Conservation (phyloP, 2,888 invertebrate species). For the Eumerus sabulonum region DNA sequence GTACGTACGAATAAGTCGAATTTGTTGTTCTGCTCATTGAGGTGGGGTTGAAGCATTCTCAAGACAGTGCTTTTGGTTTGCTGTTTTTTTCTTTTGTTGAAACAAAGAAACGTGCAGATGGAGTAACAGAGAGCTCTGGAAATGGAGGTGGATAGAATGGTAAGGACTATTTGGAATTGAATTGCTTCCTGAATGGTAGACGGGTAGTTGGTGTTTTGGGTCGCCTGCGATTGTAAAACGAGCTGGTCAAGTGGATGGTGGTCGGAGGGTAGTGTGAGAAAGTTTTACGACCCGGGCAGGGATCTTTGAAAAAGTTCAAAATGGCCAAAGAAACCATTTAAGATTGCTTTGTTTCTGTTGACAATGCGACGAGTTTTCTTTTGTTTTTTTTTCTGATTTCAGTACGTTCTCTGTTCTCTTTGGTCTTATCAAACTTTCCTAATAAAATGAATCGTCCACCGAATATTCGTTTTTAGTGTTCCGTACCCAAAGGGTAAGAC, state of each 20-base stretch:
- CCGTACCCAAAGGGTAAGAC: no score
- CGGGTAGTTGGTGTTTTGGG: no score
- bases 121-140: slow-evolving; percentile 14
- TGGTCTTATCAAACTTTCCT: slow-evolving; percentile 18
- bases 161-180: slow-evolving; percentile 50
- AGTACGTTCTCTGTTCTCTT: background rate
- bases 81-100: slow-evolving; percentile 44
- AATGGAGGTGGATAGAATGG: no score
- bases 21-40: slow-evolving; percentile 58
- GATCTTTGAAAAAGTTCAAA: slow-evolving; percentile 4
- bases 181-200: slow-evolving; percentile 29
- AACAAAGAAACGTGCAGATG: slow-evolving; percentile 50
- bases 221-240: no score
- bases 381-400: no score
- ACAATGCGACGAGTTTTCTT: background rate
- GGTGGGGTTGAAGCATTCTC: slow-evolving; percentile 36
- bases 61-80: slow-evolving; percentile 54
- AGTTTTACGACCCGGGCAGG: slow-evolving; percentile 1
- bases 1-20: slow-evolving; percentile 26
- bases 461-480: no score
- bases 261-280: no score
- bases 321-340: no score
- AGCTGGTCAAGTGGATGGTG: no score
- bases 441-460: slow-evolving; percentile 13
- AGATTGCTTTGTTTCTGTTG: no score